phyloP scores from a whole-genome alignment of 2,888 invertebrate genomes.

The Baronia brevicornis region DNA sequence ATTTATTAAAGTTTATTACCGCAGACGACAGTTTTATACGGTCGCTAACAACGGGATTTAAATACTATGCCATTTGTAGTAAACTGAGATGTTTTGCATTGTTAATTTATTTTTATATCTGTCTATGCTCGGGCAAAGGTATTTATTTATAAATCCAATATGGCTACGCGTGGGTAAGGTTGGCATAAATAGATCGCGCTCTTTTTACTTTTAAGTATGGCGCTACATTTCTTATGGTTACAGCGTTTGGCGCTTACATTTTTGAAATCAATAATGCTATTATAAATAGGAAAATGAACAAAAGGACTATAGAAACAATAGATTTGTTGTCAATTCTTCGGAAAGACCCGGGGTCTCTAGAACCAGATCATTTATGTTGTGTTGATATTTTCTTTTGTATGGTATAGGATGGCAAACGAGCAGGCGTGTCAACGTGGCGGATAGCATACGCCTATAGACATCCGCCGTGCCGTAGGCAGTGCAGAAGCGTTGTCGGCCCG shows the following conservation, averaged over 20 bases:
- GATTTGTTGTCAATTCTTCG: too few species aligned
- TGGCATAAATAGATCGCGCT: slow-evolving; percentile 1
- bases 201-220: neutral
- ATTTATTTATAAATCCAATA: slow-evolving; percentile 4
- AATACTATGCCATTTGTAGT: neutral
- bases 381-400: too few species aligned
- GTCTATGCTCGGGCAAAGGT: neutral
- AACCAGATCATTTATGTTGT: too few species aligned
- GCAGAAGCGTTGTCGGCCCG: too few species aligned
- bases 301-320: too few species aligned
- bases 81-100: neutral
- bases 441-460: too few species aligned
- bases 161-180: slow-evolving; percentile 3
- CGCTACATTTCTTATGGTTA: neutral
- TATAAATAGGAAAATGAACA: too few species aligned
- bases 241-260: neutral
- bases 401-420: too few species aligned
- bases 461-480: too few species aligned
- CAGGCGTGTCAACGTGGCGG: too few species aligned
- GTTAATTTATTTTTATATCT: slow-evolving; percentile 3
- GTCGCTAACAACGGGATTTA: slow-evolving; percentile 1
- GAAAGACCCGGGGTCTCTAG: too few species aligned
- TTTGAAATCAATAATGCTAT: neutral
- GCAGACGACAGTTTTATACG: neutral
- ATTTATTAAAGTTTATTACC: neutral